Evolutionary conservation across 2,113 vertebrate species (phyloP).

Genomic region (mouse (Mus musculus)): GRCm39 chr4:102028501-102029000

Average conservation of each 20-base stretch:
- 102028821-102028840: not conserved
- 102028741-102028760: not conserved
- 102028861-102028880: not conserved
- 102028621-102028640: conserved; percentile 26
- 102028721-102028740: not conserved
- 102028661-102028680: conserved; percentile 27
- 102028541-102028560: not conserved
- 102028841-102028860: not conserved
- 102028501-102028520: not conserved
- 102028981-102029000: not conserved
- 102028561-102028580: conserved; percentile 6
- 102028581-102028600: not conserved
- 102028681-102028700: not conserved
- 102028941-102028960: conserved; percentile 3
- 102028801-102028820: not conserved
- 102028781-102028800: conserved; percentile 27
- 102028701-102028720: not conserved
- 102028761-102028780: not conserved
- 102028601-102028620: conserved; percentile 14
- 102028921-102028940: not conserved
- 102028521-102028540: not conserved
- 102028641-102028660: not conserved
- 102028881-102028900: conserved; percentile 33
- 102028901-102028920: not conserved
- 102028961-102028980: not conserved